phyloP scores from a whole-genome alignment of 1,140 invertebrate species.

The Leptinotarsa texana region DNA sequence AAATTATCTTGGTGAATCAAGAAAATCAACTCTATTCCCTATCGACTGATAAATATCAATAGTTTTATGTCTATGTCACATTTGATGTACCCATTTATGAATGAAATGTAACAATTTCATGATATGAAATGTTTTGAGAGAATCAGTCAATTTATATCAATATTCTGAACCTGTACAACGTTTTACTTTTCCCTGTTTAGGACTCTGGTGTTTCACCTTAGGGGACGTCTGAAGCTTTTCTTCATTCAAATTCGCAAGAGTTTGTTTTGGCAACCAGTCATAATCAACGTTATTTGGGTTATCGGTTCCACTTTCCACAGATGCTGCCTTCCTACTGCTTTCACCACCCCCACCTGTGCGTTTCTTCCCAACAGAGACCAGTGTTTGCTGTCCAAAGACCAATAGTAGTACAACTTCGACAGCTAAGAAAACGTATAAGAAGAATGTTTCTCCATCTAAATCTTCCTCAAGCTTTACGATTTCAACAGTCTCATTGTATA shows the following conservation, averaged over 20 bases:
- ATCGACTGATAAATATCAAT: not conserved
- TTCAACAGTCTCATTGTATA: constrained; percentile 98
- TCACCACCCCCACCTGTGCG: constrained; percentile 46
- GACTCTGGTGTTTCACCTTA: constrained; percentile 65
- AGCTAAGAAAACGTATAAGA: constrained; percentile 92
- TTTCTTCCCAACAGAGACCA: constrained; percentile 77
- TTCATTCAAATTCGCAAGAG: constrained; percentile 72
- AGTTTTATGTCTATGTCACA: not conserved
- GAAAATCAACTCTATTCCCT: constrained; percentile 7
- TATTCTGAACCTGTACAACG: constrained; percentile 68
- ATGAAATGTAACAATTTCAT: constrained; percentile 26
- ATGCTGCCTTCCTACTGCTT: constrained; percentile 63
- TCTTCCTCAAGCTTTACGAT: constrained; percentile 94
- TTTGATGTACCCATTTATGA: constrained; percentile 27
- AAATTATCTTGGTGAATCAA: constrained; percentile 4
- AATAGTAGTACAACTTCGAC: constrained; percentile 85
- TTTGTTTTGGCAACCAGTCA: constrained; percentile 95
- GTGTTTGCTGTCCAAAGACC: constrained; percentile 87
- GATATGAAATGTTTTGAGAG: constrained; percentile 23
- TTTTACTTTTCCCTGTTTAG: constrained; percentile 74
- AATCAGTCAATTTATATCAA: constrained; percentile 48
- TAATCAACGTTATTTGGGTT: constrained; percentile 95
- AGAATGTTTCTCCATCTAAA: constrained; percentile 97
- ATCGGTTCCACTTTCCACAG: constrained; percentile 77
- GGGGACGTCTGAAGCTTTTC: constrained; percentile 59